Conservation (phyloP, 2,888 invertebrate species). For the Stenodema calcarata region DNA sequence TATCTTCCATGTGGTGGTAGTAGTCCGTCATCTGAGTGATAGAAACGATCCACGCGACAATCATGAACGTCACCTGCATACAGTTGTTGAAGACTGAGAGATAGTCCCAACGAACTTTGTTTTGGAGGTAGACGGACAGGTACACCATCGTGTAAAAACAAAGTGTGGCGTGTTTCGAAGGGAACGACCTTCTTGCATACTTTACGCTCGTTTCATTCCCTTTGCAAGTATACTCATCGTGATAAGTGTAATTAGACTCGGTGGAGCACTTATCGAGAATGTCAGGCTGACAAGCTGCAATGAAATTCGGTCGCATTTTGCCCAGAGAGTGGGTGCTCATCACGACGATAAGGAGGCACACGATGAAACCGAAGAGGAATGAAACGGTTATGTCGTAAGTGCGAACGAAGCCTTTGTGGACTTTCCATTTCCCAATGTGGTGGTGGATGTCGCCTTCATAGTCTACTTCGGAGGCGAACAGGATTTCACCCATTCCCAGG, state of each 20-base stretch:
- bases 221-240: conserved; percentile 1
- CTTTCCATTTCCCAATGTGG: not conserved
- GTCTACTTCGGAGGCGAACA: conserved; percentile 18
- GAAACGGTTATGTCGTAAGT: conserved; percentile 27
- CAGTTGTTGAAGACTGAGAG: conserved; percentile 27
- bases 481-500: conserved; percentile 22
- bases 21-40: conserved; percentile 26
- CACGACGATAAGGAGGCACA: not conserved
- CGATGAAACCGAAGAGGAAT: conserved; percentile 18
- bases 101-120: conserved; percentile 23
- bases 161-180: conserved; percentile 14
- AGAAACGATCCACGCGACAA: not conserved
- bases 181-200: not conserved
- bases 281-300: not conserved
- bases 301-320: conserved; percentile 31
- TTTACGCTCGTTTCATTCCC: not conserved
- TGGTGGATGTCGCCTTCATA: conserved; percentile 17
- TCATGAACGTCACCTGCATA: conserved; percentile 17
- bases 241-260: not conserved
- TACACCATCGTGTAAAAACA: conserved; percentile 32
- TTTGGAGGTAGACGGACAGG: conserved; percentile 27
- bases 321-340: not conserved
- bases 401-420: conserved; percentile 25
- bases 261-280: not conserved
- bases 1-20: not conserved